phyloP scores from a whole-genome alignment of 2,113 vertebrate species.

The Vimba vimba region DNA sequence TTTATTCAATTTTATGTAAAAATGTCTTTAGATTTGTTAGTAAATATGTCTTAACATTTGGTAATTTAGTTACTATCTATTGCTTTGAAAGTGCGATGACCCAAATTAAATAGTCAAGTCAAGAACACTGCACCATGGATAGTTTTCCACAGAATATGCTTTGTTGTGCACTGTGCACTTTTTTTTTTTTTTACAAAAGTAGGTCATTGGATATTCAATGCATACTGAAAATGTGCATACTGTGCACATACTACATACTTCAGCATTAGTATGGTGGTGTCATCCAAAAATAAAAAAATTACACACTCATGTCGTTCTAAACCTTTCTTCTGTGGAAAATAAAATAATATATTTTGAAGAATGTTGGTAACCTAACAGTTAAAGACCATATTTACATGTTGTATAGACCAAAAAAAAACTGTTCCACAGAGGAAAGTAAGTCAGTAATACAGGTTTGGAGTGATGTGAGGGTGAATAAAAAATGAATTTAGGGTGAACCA shows the following conservation, averaged over 20 bases:
- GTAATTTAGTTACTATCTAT: background rate
- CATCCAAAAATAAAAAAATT: background rate
- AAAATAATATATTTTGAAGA: background rate
- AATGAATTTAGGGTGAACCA: background rate
- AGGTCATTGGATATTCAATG: background rate
- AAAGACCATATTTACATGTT: background rate
- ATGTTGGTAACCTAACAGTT: background rate
- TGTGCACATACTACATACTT: no score
- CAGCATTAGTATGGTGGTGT: background rate
- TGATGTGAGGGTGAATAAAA: background rate
- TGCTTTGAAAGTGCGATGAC: background rate
- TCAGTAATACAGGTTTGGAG: background rate
- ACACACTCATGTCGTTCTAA: background rate
- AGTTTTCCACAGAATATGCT: background rate
- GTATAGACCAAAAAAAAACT: background rate
- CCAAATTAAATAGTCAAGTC: background rate
- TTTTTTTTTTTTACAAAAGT: background rate
- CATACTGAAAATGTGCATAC: no score
- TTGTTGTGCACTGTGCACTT: no score
- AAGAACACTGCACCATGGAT: background rate
- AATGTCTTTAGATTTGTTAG: background rate
- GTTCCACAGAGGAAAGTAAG: background rate
- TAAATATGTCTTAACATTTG: background rate
- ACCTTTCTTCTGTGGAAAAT: background rate
- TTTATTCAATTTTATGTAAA: background rate